Evolutionary conservation across 2,888 invertebrate genomes (phyloP), one percentile per base, ranked within the genome.

Genomic region (Drepanosiphum platanoidis): DNA sequence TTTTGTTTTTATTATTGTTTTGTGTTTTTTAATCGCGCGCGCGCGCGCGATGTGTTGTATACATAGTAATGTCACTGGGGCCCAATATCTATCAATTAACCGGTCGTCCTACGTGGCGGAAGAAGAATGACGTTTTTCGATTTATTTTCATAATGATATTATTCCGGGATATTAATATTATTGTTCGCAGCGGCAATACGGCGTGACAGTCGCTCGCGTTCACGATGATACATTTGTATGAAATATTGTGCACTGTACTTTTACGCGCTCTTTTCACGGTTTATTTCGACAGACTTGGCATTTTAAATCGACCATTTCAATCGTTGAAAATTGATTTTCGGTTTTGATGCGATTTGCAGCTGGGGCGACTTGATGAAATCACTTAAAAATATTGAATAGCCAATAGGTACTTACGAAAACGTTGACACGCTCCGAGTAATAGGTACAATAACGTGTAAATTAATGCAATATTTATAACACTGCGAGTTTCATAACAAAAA

Each of bases 81-180:
- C 46, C 52, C 46, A 52, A 52, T 74, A 52, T 52, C 13, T 74
- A 66, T 74, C 52, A 74, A 58, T 75, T 64, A 39, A 77, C 61
- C 77, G 61, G 27, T 36, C 77, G 61, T 77, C 61, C 61, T 77
- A 39, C 61, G 30, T 11, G 22, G 13, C 30, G 77, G 77, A 77
- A 64, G 52, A 34, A 75, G 77, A 77, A 77, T 77, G 77, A 77
- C 77, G 61, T 61, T 77, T 77, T 77, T 77, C 61, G 18, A 77
- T 77, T 77, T 64, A 77, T 77, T 77, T 77, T 64, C 77, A 64
- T 77, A 77, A 77, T 34, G 18, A 22, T 79, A 68, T 79, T 66
- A 42, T 64, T 78, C 61, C n/a, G 8, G 30, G 32, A 61, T 77
- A 77, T 79, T 79, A 46, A 30, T 79, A 66, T 70, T 58, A 81